A percentile compares a stretch with the other conserved stretches of the same genome.
Evolutionary conservation across 2,888 invertebrate genomes (phyloP).

Genomic region (Trachelus iudaicus): DNA sequence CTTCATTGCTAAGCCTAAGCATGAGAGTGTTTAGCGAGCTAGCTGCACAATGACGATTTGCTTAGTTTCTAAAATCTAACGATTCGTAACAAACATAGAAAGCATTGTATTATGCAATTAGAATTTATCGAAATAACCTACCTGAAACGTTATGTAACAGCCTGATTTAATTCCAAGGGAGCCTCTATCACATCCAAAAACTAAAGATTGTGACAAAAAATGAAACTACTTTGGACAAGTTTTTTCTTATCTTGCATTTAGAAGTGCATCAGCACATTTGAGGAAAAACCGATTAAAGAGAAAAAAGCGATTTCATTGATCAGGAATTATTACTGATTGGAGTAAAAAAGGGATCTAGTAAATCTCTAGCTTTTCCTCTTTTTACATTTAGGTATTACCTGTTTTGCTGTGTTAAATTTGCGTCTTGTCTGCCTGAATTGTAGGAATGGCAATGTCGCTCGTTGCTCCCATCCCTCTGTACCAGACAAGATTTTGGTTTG

Average conservation of each 20-base stretch:
- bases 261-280: not conserved
- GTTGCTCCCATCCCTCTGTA: slow-evolving; percentile 69
- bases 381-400: slow-evolving; percentile 49
- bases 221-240: too few relatives aligned
- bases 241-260: not conserved
- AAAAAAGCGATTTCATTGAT: slow-evolving; percentile 1
- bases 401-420: slow-evolving; percentile 57
- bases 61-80: slow-evolving; percentile 5
- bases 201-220: too few relatives aligned
- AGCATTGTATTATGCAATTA: slow-evolving; percentile 23
- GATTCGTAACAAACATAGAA: slow-evolving; percentile 26
- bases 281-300: slow-evolving; percentile 3
- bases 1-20: not conserved
- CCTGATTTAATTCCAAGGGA: not conserved
- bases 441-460: slow-evolving; percentile 69
- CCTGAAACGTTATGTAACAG: slow-evolving; percentile 29
- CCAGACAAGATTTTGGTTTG: slow-evolving; percentile 75
- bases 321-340: not conserved
- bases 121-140: slow-evolving; percentile 27
- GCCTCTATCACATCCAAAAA: not conserved
- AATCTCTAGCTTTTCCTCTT: not conserved
- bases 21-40: slow-evolving; percentile 11
- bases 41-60: slow-evolving; percentile 22
- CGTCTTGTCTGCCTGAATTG: slow-evolving; percentile 67
- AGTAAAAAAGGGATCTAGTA: not conserved